Evolutionary conservation across 1,140 invertebrate species (phyloP).

Genomic region (Danaus plexippus): DNA sequence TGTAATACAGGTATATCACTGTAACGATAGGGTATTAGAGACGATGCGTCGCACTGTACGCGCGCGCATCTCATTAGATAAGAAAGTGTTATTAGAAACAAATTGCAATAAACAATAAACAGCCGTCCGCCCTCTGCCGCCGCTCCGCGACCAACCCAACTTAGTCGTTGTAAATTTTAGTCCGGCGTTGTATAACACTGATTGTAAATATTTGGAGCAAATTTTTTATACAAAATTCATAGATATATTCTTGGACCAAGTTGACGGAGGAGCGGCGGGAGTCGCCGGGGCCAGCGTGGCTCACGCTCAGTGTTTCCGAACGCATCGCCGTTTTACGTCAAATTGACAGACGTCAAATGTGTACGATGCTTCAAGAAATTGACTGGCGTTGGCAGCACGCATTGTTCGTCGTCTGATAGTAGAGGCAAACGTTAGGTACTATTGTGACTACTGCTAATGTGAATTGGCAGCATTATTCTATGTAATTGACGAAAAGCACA

Average conservation of each 20-base stretch:
- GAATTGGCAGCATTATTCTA: conserved; percentile 61
- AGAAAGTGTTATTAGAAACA: conserved; percentile 66
- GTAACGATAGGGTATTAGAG: conserved; percentile 61
- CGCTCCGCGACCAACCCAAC: conserved; percentile 31
- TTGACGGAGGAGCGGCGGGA: conserved; percentile 34
- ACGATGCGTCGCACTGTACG: conserved; percentile 44
- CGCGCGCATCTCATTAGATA: conserved; percentile 55
- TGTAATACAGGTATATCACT: conserved; percentile 41
- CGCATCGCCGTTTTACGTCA: not conserved
- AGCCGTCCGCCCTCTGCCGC: conserved; percentile 25
- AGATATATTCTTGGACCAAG: conserved; percentile 58
- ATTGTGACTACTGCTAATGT: conserved; percentile 56
- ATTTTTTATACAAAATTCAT: conserved; percentile 68
- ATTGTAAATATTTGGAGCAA: conserved; percentile 68
- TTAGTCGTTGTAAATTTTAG: conserved; percentile 58
- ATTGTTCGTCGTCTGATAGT: conserved; percentile 47
- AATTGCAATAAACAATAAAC: conserved; percentile 47
- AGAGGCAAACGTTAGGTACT: conserved; percentile 62
- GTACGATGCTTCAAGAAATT: conserved; percentile 7
- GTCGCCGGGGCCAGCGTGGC: conserved; percentile 18
- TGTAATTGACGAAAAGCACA: conserved; percentile 67
- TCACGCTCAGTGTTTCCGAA: conserved; percentile 7
- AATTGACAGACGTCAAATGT: not conserved
- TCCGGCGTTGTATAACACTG: conserved; percentile 57
- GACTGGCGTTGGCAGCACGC: conserved; percentile 13